Conservation (phyloP, 2,888 invertebrate species). For the Drosophila austrosaltans region DNA sequence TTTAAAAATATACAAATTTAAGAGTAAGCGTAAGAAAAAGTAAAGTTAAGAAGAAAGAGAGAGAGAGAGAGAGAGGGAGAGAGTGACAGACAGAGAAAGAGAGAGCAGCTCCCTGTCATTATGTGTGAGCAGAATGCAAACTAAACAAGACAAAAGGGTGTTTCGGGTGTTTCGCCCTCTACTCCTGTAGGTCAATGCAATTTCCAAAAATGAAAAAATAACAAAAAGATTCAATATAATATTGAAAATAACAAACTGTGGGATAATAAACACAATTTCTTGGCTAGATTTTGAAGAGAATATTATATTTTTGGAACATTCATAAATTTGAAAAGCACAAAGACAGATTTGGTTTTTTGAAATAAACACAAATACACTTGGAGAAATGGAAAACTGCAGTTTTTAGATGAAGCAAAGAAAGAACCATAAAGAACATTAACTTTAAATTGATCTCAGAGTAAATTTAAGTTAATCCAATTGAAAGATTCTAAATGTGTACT, state of each 20-base stretch:
- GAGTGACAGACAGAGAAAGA: not conserved
- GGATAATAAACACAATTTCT: not conserved
- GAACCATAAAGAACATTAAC: no score
- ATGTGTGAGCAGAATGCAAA: slow-evolving; percentile 45
- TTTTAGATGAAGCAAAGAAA: no score
- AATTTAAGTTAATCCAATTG: not conserved
- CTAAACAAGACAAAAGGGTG: slow-evolving; percentile 54
- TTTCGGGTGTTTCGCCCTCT: slow-evolving; percentile 30
- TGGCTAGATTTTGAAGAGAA: slow-evolving; percentile 1
- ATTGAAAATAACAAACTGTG: slow-evolving; percentile 21
- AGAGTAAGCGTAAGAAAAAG: not conserved
- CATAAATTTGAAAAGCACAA: slow-evolving; percentile 40
- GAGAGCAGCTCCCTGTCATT: slow-evolving; percentile 1
- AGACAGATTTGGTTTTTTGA: slow-evolving; percentile 30
- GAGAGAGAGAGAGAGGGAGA: not conserved
- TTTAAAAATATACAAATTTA: slow-evolving; percentile 33
- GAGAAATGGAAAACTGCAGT: not conserved
- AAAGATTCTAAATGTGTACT: not conserved
- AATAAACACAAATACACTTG: slow-evolving; percentile 42
- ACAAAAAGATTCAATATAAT: slow-evolving; percentile 10
- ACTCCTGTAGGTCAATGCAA: slow-evolving; percentile 49
- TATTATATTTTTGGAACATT: slow-evolving; percentile 29
- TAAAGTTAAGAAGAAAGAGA: not conserved
- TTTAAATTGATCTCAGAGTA: no score
- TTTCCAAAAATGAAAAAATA: slow-evolving; percentile 32